A percentile compares a stretch with the other conserved stretches of the same genome.
Conservation (phyloP, 1,140 invertebrate genomes). For the Heliothis virescens region DNA sequence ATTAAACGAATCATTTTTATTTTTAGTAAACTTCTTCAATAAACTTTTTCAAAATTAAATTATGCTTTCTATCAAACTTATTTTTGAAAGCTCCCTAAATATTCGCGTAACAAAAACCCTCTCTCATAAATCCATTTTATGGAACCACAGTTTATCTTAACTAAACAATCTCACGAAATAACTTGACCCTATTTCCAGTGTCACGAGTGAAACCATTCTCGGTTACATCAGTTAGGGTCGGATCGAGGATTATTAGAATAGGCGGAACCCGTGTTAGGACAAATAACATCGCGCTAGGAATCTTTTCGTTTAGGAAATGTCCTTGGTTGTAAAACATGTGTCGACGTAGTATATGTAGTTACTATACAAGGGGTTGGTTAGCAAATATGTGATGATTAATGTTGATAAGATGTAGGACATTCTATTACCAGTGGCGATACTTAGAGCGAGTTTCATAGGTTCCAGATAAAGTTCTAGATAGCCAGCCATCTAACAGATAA, state of each 20-base stretch:
- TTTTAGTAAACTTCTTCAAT: no score
- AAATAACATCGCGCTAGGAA: neutral
- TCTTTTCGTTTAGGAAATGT: neutral
- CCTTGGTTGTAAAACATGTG: neutral
- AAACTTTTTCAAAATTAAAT: neutral
- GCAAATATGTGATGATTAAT: no score
- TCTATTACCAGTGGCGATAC: no score
- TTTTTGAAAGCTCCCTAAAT: no score
- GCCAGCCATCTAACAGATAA: no score
- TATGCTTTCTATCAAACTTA: no score
- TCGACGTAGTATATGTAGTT: neutral
- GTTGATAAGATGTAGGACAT: no score
- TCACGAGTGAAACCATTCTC: conserved; percentile 14
- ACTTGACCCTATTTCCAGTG: neutral
- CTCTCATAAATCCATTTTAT: neutral
- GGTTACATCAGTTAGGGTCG: neutral
- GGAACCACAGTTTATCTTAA: neutral
- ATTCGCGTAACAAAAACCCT: no score
- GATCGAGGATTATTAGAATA: neutral
- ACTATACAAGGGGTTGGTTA: neutral
- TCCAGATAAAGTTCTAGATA: no score
- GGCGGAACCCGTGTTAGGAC: neutral
- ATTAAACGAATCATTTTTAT: no score
- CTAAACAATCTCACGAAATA: neutral
- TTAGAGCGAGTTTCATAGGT: no score